These are phyloP conservation scores for Catharus fuscescens DNA, from an alignment of 2,113 vertebrate species.

Conservation along the genomic window DNA sequence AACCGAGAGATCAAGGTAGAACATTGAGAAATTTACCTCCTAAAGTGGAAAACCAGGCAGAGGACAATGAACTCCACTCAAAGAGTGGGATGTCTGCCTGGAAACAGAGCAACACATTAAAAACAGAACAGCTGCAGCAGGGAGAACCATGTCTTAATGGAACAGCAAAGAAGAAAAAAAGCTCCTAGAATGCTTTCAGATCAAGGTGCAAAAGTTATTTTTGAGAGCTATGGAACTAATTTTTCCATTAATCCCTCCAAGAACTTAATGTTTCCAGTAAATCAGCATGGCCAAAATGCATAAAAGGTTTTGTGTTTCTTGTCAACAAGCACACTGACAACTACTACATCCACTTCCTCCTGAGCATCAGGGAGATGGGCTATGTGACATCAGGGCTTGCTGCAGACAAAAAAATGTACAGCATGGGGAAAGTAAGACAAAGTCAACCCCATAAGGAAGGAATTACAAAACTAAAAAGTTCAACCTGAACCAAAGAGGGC, in stretches of 20 bases:
- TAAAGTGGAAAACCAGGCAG: neutral
- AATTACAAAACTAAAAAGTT: neutral
- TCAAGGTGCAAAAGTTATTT: slow-evolving; percentile 10
- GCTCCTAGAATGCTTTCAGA: neutral
- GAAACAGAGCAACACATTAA: slow-evolving; percentile 15
- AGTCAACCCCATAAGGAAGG: neutral
- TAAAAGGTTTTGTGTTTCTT: neutral
- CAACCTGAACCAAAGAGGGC: neutral
- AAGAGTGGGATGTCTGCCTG: neutral
- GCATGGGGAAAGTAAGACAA: neutral
- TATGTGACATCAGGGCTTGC: neutral
- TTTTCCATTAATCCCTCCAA: slow-evolving; percentile 32
- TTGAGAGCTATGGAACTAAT: neutral
- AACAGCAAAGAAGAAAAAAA: slow-evolving; percentile 2
- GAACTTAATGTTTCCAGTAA: slow-evolving; percentile 1
- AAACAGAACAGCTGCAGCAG: slow-evolving; percentile 18
- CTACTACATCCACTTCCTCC: neutral
- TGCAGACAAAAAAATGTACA: neutral
- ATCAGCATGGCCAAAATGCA: neutral
- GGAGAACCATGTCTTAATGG: neutral
- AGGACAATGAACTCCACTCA: neutral
- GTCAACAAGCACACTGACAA: neutral
- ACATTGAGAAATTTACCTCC: neutral
- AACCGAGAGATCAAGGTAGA: neutral
- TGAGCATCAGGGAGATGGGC: neutral